Evolutionary conservation across 2,888 invertebrate species (phyloP), one percentile per base, ranked within the genome.

Genomic region (Acanthacorydalis orientalis): DNA sequence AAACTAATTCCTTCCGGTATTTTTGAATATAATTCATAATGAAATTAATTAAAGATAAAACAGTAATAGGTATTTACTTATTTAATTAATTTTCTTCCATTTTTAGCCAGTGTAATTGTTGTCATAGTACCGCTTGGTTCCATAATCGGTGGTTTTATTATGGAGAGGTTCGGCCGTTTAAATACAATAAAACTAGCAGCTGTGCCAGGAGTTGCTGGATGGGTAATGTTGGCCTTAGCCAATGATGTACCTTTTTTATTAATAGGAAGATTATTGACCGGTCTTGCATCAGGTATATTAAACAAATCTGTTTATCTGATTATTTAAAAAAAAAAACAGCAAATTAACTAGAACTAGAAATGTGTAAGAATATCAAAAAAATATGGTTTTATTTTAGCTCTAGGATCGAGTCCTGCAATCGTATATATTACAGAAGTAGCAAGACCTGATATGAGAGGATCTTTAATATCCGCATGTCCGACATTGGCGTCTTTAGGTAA

Each of bases 341-440:
- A 23, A 23, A 23, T 23, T 6, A 23, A 4, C 6, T 6, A 23
- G 23, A 23, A 4, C 3, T 23, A n/a, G 23, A 23, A 4, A 23
- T 4, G 6, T 23, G 6, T 23, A 23, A 23, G 23, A 23, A 23
- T 23, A n/a, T n/a, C n/a, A n/a, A n/a, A n/a, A n/a, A n/a, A n/a
- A n/a, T n/a, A 23, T 34, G 10, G 12, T 16, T 23, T 4, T 11
- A 49, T 58, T 61, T 47, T 51, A 62, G 75, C 75, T 2, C 63
- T 74, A 59, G 73, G 73, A 11, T 71, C 73, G 1, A 74, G 74
- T 52, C 75, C 77, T 11, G 75, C 75, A 1, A 72, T 74, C 40
- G 75, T 76, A 23, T 77, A 77, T 59, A 73, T 76, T 48, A 76
- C 76, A 7, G 76, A 77, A 61, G 72, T 76, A 1, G 73, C 74